phyloP scores from a whole-genome alignment of 2,113 vertebrate genomes.

The Sinocyclocheilus maitianheensis region DNA sequence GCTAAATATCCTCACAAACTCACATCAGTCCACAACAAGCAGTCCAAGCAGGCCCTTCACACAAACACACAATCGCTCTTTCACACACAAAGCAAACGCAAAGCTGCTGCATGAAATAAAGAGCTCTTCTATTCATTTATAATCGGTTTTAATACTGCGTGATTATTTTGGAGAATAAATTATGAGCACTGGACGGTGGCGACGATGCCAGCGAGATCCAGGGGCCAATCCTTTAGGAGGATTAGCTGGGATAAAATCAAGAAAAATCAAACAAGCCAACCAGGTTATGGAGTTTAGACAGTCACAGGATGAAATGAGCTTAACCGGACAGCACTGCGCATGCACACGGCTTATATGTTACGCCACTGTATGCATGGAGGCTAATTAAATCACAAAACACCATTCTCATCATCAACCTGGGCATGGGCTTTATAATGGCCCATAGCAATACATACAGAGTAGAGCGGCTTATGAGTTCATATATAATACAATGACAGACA shows the following conservation, averaged over 20 bases:
- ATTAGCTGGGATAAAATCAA: constrained; percentile 76
- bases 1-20: neutral
- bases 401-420: neutral
- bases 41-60: neutral
- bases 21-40: neutral
- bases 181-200: neutral
- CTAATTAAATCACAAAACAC: neutral
- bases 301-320: constrained; percentile 34
- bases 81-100: neutral
- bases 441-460: neutral
- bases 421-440: neutral
- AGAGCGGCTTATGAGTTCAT: neutral
- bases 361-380: neutral
- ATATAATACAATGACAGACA: neutral
- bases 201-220: neutral
- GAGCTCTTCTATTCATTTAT: neutral
- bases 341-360: constrained; percentile 2
- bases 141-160: neutral
- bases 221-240: constrained; percentile 81
- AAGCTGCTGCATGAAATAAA: neutral
- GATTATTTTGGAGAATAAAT: neutral
- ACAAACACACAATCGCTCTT: neutral
- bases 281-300: constrained; percentile 55
- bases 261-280: constrained; percentile 68
- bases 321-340: neutral